These are phyloP conservation scores for Corydoras maculifer DNA, from an alignment of 2,113 vertebrate genomes.

Conservation along the genomic window DNA sequence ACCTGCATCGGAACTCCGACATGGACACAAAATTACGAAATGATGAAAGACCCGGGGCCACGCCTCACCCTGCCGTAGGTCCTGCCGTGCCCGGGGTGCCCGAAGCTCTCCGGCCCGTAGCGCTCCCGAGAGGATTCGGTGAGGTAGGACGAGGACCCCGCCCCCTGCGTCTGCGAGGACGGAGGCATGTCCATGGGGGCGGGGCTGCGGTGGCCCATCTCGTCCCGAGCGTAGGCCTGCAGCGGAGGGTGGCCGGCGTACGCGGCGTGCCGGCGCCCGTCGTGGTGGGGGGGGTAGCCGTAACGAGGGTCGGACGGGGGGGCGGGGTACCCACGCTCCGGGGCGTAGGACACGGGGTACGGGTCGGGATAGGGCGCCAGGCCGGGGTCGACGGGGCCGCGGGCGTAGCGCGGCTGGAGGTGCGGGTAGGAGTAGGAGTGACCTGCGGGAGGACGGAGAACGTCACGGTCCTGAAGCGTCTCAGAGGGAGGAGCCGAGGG, in stretches of 20 bases:
- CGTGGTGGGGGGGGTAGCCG: slow-evolving; percentile 79
- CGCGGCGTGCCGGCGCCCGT: slow-evolving; percentile 67
- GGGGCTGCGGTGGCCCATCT: slow-evolving; percentile 80
- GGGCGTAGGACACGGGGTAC: slow-evolving; percentile 70
- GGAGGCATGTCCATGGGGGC: slow-evolving; percentile 81
- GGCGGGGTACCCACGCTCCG: slow-evolving; percentile 76
- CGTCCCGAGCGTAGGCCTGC: slow-evolving; percentile 77
- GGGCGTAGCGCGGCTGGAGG: slow-evolving; percentile 73
- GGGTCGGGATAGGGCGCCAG: slow-evolving; percentile 80
- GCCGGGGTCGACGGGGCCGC: slow-evolving; percentile 68
- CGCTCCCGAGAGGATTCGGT: slow-evolving; percentile 77
- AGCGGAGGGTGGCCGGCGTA: slow-evolving; percentile 73
- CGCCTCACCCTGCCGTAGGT: slow-evolving; percentile 76
- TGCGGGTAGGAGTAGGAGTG: slow-evolving; percentile 80
- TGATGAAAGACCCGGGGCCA: no score
- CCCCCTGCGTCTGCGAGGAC: slow-evolving; percentile 44
- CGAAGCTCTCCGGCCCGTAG: slow-evolving; percentile 77
- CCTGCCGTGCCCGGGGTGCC: slow-evolving; percentile 77
- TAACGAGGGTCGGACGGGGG: slow-evolving; percentile 71
- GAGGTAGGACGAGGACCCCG: slow-evolving; percentile 73
- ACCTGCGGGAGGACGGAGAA: slow-evolving; percentile 56
- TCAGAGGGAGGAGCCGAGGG: neutral
- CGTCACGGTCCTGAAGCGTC: neutral
- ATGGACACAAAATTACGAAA: no score
- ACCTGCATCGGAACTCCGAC: no score